Evolutionary conservation across 1,140 invertebrate genomes (phyloP).

Genomic region (Magallana angulata): DNA sequence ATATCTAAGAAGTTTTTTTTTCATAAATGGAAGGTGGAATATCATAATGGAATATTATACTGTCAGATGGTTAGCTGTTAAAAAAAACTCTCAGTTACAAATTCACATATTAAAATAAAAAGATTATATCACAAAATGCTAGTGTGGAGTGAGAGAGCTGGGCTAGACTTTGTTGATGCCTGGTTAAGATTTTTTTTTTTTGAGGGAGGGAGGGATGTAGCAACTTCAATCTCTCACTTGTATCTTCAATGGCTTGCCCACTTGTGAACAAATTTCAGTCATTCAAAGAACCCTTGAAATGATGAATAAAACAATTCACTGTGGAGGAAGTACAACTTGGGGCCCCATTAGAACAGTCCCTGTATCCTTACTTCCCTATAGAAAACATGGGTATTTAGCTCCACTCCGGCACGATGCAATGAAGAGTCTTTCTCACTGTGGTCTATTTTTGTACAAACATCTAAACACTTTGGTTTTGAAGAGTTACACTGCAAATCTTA

Average conservation of each 20-base stretch:
- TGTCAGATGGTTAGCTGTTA: background rate
- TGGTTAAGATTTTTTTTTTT: background rate
- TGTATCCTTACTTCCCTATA: conserved; percentile 15
- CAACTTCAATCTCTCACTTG: conserved; percentile 29
- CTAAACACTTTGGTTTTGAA: background rate
- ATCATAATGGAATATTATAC: background rate
- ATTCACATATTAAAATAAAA: background rate
- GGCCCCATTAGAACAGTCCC: conserved; percentile 10
- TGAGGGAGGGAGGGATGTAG: background rate
- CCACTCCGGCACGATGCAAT: background rate
- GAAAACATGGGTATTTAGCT: conserved; percentile 3
- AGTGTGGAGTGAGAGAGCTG: conserved; percentile 3
- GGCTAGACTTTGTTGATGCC: conserved; percentile 32
- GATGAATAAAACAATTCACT: conserved; percentile 38
- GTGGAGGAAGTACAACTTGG: conserved; percentile 18
- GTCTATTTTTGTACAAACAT: conserved; percentile 24
- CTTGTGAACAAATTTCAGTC: conserved; percentile 37
- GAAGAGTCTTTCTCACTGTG: background rate
- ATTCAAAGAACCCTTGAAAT: conserved; percentile 24
- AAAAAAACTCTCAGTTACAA: background rate
- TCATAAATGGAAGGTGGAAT: background rate
- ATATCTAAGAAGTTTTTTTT: too few species aligned
- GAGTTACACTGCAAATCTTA: background rate
- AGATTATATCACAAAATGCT: background rate
- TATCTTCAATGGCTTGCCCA: conserved; percentile 22